Evolutionary conservation across 2,113 vertebrate genomes (phyloP).

Genomic region (Grus americana): DNA sequence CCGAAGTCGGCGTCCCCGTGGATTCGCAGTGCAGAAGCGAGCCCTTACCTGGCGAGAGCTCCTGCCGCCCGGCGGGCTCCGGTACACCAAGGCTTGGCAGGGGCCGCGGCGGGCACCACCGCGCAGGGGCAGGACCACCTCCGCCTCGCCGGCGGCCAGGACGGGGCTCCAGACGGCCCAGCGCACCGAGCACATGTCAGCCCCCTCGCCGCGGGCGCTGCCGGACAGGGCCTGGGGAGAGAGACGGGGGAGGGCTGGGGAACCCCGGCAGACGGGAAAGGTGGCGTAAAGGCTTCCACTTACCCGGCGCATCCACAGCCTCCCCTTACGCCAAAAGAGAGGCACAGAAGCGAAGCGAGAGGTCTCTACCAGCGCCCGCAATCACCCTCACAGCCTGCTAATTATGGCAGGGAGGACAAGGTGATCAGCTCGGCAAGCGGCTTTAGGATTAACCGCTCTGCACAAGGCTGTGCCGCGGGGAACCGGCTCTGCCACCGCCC

Average conservation of each 20-base stretch:
- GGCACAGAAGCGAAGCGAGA: neutral
- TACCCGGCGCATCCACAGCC: neutral
- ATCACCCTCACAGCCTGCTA: neutral
- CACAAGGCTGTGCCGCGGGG: neutral
- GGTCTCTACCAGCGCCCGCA: neutral
- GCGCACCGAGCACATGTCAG: slow-evolving; percentile 83
- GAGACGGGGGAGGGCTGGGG: neutral
- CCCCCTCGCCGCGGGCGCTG: slow-evolving; percentile 54
- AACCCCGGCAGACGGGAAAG: neutral
- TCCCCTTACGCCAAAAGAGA: neutral
- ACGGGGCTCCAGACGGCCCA: slow-evolving; percentile 87
- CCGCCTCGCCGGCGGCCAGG: neutral
- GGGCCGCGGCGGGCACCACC: slow-evolving; percentile 80
- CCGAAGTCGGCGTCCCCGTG: fast-evolving
- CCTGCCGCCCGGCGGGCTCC: slow-evolving; percentile 40
- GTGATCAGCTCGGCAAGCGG: neutral
- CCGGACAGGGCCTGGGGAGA: slow-evolving; percentile 62
- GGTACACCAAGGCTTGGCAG: slow-evolving; percentile 81
- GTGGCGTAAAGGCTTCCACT: neutral
- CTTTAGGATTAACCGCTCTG: slow-evolving; percentile 23
- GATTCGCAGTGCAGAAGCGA: fast-evolving
- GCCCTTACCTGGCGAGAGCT: slow-evolving; percentile 71
- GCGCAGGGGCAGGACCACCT: slow-evolving; percentile 78
- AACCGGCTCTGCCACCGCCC: fast-evolving
- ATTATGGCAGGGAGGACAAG: neutral